Conservation (phyloP, 2,113 vertebrate genomes). For the Silurus meridionalis region DNA sequence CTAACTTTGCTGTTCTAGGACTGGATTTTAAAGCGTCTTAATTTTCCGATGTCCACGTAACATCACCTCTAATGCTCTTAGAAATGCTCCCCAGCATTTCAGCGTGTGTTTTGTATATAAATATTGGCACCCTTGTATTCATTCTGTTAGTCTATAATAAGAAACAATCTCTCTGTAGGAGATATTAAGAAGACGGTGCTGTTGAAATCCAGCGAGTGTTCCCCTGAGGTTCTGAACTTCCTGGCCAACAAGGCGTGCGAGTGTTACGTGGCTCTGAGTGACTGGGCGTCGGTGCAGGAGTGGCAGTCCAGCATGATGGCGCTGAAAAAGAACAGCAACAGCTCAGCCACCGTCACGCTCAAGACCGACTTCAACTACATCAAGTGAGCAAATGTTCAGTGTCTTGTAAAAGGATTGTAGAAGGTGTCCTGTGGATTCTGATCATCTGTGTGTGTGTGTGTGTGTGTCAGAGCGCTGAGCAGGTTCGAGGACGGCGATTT, state of each 20-base stretch:
- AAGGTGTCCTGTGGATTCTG: neutral
- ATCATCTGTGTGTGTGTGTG: constrained; percentile 12
- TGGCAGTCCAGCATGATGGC: constrained; percentile 86
- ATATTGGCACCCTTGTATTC: neutral
- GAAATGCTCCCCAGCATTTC: too few relatives aligned
- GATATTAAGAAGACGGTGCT: constrained; percentile 90
- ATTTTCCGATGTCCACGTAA: too few relatives aligned
- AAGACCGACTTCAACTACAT: constrained; percentile 96
- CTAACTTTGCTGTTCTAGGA: too few relatives aligned
- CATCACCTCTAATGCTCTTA: too few relatives aligned
- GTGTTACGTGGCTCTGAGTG: constrained; percentile 90
- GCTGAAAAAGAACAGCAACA: constrained; percentile 85
- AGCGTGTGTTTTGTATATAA: neutral
- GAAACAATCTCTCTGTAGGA: constrained; percentile 65
- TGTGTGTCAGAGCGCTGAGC: constrained; percentile 83
- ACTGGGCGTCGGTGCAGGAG: constrained; percentile 92
- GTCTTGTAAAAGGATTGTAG: neutral
- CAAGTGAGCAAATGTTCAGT: constrained; percentile 66
- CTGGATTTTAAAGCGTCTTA: too few relatives aligned
- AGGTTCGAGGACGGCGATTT: constrained; percentile 91
- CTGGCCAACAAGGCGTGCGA: constrained; percentile 93
- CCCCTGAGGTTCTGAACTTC: constrained; percentile 90
- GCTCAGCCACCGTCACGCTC: constrained; percentile 78
- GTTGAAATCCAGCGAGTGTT: constrained; percentile 86
- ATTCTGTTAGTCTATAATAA: too few relatives aligned